Base-by-base conservation (phyloP, 2,113 vertebrate genomes). In the Zosterops borbonicus region DNA sequence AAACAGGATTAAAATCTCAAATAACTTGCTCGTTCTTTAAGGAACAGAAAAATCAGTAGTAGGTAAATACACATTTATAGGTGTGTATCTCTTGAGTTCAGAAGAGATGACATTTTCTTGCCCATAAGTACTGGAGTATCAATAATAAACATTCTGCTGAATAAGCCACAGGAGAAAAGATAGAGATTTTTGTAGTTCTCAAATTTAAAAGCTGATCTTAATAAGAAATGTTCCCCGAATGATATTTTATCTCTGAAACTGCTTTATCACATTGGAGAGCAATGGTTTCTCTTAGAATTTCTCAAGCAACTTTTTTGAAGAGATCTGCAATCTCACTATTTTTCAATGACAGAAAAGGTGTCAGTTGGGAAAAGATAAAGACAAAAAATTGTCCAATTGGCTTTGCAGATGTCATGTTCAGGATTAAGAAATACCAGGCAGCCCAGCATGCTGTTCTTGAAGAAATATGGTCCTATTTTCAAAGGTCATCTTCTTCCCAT, bases 151-250 rank as follows among this genome's bases (percentile, higher is more conserved):
- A 88, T 47, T 65, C 60, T 78, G 18, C 59, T 75, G 49, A 73
- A 62, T 90, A 86, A 94, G 70, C n/a, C 44, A 83, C 27, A 18
- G 24, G 29, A 75, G 21, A 75, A 81, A 69, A 62, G 55, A 64
- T 20, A 81, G 19, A 79, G 33, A 58, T 74, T 92, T 92, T 87
- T 84, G 17, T 52, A 84, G 46, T 92, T 88, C 52, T 68, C 56
- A 89, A 83, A 87, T 90, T 78, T 82, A 59, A 93, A 95, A 87
- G 28, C 60, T 81, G 25, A 62, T 86, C 35, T 86, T 31, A 68
- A 44, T 76, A 63, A 69, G 47, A 29, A 88, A 68, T 75, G 33
- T 81, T 71, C 47, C 39, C 60, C n/a, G 19, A 77, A 86, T 62
- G 37, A 23, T 81, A 47, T 87, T 94, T 86, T 84, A 27, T 68